A percentile compares a stretch with the other conserved stretches of the same genome.
phyloP scores from a whole-genome alignment of 2,797 vertebrate genomes.

The Manis pentadactyla region DNA sequence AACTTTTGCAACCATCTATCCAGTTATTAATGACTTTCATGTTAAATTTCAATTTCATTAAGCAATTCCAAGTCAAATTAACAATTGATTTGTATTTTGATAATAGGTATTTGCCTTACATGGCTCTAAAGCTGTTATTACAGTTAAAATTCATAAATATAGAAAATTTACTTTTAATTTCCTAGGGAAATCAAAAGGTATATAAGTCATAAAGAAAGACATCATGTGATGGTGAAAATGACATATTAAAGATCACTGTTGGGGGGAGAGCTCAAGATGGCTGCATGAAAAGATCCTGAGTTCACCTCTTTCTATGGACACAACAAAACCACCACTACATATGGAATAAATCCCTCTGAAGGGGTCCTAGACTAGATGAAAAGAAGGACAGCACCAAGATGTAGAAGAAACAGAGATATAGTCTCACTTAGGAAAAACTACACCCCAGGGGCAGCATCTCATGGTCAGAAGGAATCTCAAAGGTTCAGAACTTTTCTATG shows the following conservation, averaged over 20 bases:
- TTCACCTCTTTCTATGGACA: too few species aligned
- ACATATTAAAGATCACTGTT: not conserved
- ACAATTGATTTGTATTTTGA: conserved; percentile 1
- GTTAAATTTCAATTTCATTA: conserved; percentile 50
- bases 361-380: too few species aligned
- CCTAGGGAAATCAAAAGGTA: not conserved
- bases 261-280: too few species aligned
- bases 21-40: conserved; percentile 26
- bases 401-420: too few species aligned
- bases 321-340: too few species aligned
- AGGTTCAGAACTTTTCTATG: too few species aligned
- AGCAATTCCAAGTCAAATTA: conserved; percentile 42
- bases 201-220: not conserved
- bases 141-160: not conserved
- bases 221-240: not conserved
- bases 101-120: not conserved
- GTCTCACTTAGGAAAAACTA: too few species aligned
- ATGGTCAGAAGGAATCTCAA: too few species aligned
- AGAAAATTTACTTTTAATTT: conserved; percentile 17
- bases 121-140: not conserved
- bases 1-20: conserved; percentile 6
- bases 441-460: too few species aligned
- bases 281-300: too few species aligned
- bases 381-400: too few species aligned
- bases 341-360: too few species aligned